phyloP scores from a whole-genome alignment of 2,888 invertebrate genomes.

The Himalopsyche kuldschensis region DNA sequence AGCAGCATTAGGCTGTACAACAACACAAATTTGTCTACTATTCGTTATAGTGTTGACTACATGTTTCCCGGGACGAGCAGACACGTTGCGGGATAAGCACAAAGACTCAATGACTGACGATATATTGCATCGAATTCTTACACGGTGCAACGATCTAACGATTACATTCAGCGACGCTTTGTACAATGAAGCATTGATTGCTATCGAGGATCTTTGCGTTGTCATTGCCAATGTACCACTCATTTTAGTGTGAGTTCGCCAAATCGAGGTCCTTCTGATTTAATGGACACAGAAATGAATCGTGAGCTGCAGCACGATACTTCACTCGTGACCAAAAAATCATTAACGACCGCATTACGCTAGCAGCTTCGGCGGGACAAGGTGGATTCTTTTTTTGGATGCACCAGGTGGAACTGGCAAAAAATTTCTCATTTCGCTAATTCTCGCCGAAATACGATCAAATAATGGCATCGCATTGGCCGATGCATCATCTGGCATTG shows the following conservation, averaged over 20 bases:
- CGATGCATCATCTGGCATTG: neutral
- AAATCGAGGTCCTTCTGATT: no score
- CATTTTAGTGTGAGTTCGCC: no score
- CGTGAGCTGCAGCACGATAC: no score
- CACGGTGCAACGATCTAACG: neutral
- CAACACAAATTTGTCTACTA: neutral
- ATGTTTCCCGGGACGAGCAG: neutral
- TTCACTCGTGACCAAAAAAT: no score
- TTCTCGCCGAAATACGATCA: neutral
- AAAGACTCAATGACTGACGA: slow-evolving; percentile 3
- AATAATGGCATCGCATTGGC: neutral
- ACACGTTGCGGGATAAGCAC: neutral
- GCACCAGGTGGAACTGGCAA: no score
- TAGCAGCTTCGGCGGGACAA: no score
- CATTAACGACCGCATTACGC: no score
- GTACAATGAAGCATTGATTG: slow-evolving; percentile 43
- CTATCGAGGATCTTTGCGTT: slow-evolving; percentile 42
- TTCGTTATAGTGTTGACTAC: neutral
- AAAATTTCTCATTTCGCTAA: no score
- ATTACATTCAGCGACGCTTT: slow-evolving; percentile 14
- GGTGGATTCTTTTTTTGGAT: no score
- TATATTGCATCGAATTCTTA: neutral
- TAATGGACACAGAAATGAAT: no score
- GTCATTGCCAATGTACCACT: slow-evolving; percentile 40
- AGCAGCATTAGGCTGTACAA: neutral